Evolutionary conservation across 2,113 vertebrate species (phyloP).

Genomic region (Cyphomyrus discorhynchus): DNA sequence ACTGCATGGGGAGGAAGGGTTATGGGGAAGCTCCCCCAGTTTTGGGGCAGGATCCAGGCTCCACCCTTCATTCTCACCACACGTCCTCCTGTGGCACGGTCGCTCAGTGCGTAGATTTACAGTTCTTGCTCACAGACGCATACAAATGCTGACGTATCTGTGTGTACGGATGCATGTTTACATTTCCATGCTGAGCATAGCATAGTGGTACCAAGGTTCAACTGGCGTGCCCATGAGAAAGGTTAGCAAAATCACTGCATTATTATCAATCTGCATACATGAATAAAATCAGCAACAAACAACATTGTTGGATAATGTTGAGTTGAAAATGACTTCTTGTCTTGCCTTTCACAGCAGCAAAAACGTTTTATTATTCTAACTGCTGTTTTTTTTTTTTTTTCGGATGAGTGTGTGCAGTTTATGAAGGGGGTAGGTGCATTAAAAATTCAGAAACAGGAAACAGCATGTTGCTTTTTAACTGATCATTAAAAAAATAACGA

Average conservation of each 20-base stretch:
- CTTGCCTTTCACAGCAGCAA: background rate
- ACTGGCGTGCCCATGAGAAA: background rate
- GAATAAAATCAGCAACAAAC: background rate
- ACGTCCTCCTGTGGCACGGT: background rate
- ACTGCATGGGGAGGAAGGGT: background rate
- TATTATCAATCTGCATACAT: background rate
- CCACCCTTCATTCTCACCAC: background rate
- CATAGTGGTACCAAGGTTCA: background rate
- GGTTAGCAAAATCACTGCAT: background rate
- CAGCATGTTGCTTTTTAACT: background rate
- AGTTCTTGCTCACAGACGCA: background rate
- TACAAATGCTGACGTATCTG: background rate
- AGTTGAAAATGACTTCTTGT: background rate
- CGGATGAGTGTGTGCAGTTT: background rate
- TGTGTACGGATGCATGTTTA: background rate
- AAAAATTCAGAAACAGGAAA: background rate
- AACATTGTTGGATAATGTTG: background rate
- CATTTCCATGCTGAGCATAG: background rate
- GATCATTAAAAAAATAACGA: background rate
- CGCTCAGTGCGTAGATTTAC: background rate
- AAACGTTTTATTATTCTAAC: background rate
- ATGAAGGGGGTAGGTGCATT: background rate
- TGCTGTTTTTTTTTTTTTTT: background rate
- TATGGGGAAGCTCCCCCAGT: background rate
- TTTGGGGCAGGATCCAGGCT: background rate